phyloP scores from a whole-genome alignment of 1,140 invertebrate genomes.

The Cotesia vestalis region DNA sequence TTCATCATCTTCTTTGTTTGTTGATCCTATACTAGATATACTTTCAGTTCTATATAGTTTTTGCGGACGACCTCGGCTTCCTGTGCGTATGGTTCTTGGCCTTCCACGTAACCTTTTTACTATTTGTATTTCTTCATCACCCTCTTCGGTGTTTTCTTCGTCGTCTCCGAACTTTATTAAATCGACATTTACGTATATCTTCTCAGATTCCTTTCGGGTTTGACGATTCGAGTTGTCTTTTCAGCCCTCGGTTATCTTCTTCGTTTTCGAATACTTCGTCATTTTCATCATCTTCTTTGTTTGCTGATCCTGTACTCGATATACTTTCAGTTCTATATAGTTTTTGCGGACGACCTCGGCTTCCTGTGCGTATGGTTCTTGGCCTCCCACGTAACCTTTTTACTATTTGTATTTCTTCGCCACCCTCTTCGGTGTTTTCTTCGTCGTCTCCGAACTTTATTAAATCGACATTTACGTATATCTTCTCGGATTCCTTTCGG shows the following conservation, averaged over 20 bases:
- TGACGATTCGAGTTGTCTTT: too few species aligned
- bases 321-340: background rate
- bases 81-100: slow-evolving; percentile 6
- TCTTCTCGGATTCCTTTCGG: background rate
- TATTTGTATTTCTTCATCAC: slow-evolving; percentile 4
- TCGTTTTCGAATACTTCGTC: background rate
- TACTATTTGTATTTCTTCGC: slow-evolving; percentile 7
- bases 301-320: background rate
- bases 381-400: background rate
- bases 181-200: slow-evolving; percentile 6
- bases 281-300: background rate
- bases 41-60: background rate
- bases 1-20: background rate
- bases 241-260: too few species aligned
- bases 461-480: slow-evolving; percentile 8
- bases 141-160: background rate
- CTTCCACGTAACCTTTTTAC: background rate
- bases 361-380: slow-evolving; percentile 6
- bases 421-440: background rate
- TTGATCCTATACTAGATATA: background rate
- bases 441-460: slow-evolving; percentile 11
- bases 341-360: slow-evolving; percentile 1
- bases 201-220: slow-evolving; percentile 13
- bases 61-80: slow-evolving; percentile 4
- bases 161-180: slow-evolving; percentile 12